Conservation (phyloP, 2,113 vertebrate genomes). For the Calyptommatus sinebrachiatus region DNA sequence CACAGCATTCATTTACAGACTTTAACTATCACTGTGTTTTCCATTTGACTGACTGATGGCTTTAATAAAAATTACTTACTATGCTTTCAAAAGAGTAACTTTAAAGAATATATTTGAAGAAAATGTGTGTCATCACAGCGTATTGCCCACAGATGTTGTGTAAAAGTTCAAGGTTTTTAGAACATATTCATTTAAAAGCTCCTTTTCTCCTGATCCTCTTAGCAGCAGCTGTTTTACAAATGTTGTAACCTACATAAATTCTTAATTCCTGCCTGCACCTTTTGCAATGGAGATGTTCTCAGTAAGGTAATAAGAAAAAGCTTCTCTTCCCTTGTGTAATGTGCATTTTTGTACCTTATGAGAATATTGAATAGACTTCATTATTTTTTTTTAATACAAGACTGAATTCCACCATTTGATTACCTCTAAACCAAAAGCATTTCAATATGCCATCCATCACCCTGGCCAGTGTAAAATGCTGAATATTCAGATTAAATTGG, state of each 20-base stretch:
- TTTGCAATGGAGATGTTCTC: conserved; percentile 61
- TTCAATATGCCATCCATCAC: conserved; percentile 77
- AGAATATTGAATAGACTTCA: conserved; percentile 74
- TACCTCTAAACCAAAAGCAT: conserved; percentile 69
- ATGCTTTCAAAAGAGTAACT: neutral
- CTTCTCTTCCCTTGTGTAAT: conserved; percentile 45
- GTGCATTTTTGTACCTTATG: conserved; percentile 61
- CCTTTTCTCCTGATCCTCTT: conserved; percentile 15
- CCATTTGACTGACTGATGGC: too few relatives aligned
- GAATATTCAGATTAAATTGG: conserved; percentile 79
- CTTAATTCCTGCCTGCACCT: conserved; percentile 62
- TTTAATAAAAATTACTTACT: neutral
- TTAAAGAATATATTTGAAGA: conserved; percentile 1
- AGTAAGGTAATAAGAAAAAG: conserved; percentile 64
- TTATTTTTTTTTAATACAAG: conserved; percentile 68
- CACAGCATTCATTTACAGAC: neutral
- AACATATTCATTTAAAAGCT: neutral
- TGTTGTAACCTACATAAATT: conserved; percentile 60
- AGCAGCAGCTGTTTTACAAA: conserved; percentile 28
- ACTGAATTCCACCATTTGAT: conserved; percentile 68
- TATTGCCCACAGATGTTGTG: neutral
- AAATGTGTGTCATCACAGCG: neutral
- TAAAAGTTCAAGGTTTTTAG: neutral
- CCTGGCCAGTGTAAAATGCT: conserved; percentile 69
- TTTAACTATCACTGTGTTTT: neutral